A percentile compares a stretch with the other conserved stretches of the same genome.
phyloP scores from a whole-genome alignment of 2,113 vertebrate genomes.

The Dendrocopos noguchii region DNA sequence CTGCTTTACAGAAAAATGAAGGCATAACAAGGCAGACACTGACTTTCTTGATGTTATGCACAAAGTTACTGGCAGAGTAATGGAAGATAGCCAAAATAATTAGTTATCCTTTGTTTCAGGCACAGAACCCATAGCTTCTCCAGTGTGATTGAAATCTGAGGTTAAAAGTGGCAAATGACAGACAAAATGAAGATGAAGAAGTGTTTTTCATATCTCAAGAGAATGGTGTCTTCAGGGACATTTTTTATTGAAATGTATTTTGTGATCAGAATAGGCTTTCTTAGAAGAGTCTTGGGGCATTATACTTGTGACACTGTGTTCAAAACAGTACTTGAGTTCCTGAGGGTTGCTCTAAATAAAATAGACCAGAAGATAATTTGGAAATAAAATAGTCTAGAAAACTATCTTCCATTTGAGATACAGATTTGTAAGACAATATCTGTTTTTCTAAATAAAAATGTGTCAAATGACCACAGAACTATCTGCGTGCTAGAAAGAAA shows the following conservation, averaged over 20 bases:
- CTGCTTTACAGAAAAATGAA: not conserved
- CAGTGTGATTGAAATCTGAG: not conserved
- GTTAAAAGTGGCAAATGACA: not conserved
- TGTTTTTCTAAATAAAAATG: not conserved
- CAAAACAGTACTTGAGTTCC: not conserved
- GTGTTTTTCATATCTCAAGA: not conserved
- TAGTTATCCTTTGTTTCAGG: not conserved
- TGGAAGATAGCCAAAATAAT: not conserved
- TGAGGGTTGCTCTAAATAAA: not conserved
- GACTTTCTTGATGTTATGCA: not conserved
- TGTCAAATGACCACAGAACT: not conserved
- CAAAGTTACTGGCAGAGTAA: not conserved
- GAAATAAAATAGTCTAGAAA: not conserved
- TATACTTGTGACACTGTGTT: not conserved
- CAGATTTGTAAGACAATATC: not conserved
- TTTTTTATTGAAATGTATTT: not conserved
- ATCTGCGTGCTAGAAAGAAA: not conserved
- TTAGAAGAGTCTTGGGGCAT: not conserved
- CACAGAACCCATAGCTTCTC: not conserved
- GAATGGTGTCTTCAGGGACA: not conserved
- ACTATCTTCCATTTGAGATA: not conserved
- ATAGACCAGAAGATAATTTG: not conserved
- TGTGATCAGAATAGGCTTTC: not conserved
- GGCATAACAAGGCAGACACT: not conserved
- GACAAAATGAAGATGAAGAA: not conserved